Evolutionary conservation across 2,888 invertebrate species (phyloP).

Genomic region (Deilephila porcellus): DNA sequence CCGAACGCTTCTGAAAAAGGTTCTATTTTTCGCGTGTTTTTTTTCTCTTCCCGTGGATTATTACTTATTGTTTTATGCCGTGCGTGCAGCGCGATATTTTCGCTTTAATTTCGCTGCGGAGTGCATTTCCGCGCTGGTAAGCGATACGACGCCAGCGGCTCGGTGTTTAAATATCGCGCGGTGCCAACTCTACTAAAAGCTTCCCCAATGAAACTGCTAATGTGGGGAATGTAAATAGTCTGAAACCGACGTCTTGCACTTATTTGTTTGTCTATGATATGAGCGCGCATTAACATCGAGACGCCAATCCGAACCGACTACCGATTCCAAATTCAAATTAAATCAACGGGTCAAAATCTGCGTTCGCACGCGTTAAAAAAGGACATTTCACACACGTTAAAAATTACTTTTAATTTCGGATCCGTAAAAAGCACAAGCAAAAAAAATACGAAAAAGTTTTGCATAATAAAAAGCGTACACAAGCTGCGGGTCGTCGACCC

Average conservation of each 20-base stretch:
- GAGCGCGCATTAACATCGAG: neutral
- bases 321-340: neutral
- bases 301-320: too few species aligned
- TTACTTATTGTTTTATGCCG: constrained; percentile 45
- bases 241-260: constrained; percentile 9
- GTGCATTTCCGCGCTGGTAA: constrained; percentile 22
- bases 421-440: neutral
- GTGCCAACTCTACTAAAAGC: constrained; percentile 20
- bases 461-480: constrained; percentile 28
- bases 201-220: constrained; percentile 16
- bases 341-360: neutral
- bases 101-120: constrained; percentile 19
- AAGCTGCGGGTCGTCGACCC: constrained; percentile 65
- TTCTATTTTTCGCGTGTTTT: constrained; percentile 60
- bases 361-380: neutral
- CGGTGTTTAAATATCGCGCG: constrained; percentile 4
- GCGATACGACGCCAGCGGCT: neutral
- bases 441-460: constrained; percentile 20
- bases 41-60: constrained; percentile 57
- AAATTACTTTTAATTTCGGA: constrained; percentile 17
- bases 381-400: neutral
- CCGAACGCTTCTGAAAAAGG: constrained; percentile 70
- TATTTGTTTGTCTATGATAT: constrained; percentile 21
- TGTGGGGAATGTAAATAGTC: constrained; percentile 18
- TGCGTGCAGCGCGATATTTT: constrained; percentile 13